Evolutionary conservation across 2,113 vertebrate species (phyloP), one percentile per base, ranked within the genome.

Genomic region (Salvelinus alpinus): DNA sequence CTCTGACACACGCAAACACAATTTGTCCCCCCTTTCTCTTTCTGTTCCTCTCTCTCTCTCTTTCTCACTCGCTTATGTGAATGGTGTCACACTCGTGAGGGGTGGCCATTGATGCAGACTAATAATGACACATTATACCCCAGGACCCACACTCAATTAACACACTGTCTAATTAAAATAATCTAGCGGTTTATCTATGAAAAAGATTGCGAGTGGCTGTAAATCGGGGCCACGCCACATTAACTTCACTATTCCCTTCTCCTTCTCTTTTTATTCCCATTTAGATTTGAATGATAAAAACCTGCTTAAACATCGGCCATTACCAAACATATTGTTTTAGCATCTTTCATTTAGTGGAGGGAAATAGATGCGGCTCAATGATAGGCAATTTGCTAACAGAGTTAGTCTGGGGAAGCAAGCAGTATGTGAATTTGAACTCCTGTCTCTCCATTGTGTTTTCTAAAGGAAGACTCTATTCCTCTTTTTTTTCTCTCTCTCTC

Each of bases 131-230:
- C 80, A 83, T 89, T 81, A 64, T 84, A 88, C 89, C 80, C 76
- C 74, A 76, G 87, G 87, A 93, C 87, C 87, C 80, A 83, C 84
- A 86, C 84, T 91, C 88, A 92, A 91, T 93, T 90, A 92, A 91
- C 91, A 91, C 88, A 72, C 85, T 91, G 89, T 90, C 92, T 92
- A 93, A 93, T 93, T 91, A 90, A 92, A 93, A 88, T 87, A 87
- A 93, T 91, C 82, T 86, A 91, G 78, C 78, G 88, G 83, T 86
- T 88, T 90, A 89, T 89, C 84, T 75, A 83, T 81, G 76, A 44
- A 75, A 79, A 78, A 83, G 85, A 88, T 78, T 85, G 76, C 78
- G 78, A 84, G 84, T 74, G 77, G 85, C 81, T 78, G 51, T 90
- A 83, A 92, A 93, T 89, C 62, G 72, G 44, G 51, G 80, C 87